A percentile compares a stretch with the other conserved stretches of the same genome.
phyloP scores from a whole-genome alignment of 2,113 vertebrate genomes.

The Rhinogobius similis region DNA sequence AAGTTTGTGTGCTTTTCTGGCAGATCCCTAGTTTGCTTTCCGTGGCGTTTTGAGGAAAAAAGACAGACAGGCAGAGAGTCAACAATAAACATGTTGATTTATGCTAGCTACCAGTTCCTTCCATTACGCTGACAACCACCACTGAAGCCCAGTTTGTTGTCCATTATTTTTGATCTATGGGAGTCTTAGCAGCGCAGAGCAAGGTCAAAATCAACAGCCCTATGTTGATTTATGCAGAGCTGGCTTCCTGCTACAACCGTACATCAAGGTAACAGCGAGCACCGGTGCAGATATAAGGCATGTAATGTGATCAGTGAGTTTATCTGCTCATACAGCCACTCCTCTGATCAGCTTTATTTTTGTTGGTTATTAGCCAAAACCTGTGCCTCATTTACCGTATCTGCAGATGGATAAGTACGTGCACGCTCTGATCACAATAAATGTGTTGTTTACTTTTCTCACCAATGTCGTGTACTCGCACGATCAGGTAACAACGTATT shows the following conservation, averaged over 20 bases:
- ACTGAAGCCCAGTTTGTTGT: conserved; percentile 68
- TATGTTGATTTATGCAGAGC: conserved; percentile 63
- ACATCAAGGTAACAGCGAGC: conserved; percentile 54
- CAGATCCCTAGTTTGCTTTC: conserved; percentile 66
- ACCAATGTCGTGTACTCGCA: no score
- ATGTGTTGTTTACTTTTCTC: no score
- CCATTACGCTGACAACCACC: conserved; percentile 68
- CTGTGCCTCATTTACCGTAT: background rate
- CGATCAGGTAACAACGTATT: no score
- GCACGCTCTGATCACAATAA: no score
- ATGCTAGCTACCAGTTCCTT: conserved; percentile 72
- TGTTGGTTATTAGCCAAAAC: background rate
- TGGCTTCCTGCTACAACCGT: conserved; percentile 48
- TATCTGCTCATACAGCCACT: conserved; percentile 22
- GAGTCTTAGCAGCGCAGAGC: conserved; percentile 50
- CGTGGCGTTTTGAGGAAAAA: conserved; percentile 49
- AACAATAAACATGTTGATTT: conserved; percentile 75
- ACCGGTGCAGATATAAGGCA: conserved; percentile 18
- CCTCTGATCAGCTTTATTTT: conserved; percentile 3
- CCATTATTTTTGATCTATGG: conserved; percentile 69
- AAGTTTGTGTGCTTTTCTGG: conserved; percentile 48
- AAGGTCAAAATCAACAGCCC: conserved; percentile 65
- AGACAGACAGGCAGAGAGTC: conserved; percentile 59
- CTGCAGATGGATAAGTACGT: background rate
- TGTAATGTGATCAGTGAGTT: conserved; percentile 35